A percentile compares a stretch with the other conserved stretches of the same genome.
phyloP scores from a whole-genome alignment of 2,113 vertebrate genomes.

The Vombatus ursinus region DNA sequence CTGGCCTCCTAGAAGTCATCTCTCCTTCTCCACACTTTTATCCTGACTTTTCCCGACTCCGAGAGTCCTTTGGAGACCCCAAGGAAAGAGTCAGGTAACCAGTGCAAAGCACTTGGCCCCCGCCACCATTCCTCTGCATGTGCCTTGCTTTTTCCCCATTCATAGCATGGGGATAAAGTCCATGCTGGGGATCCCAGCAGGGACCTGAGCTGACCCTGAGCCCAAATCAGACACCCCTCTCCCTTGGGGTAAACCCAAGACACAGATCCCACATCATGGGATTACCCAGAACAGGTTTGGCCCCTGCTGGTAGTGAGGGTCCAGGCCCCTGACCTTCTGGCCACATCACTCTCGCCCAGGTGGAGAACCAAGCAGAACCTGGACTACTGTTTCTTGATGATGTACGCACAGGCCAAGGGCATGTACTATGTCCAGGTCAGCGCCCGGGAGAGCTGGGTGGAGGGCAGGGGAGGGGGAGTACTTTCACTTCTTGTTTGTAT shows the following conservation, averaged over 20 bases:
- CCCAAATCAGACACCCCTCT: not conserved
- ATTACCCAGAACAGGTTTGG: not conserved
- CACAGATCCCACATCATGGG: not conserved
- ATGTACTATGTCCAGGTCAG: constrained; percentile 96
- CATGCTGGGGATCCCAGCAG: not conserved
- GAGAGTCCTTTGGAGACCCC: constrained; percentile 95
- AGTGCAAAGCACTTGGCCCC: not conserved
- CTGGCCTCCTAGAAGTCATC: constrained; percentile 94
- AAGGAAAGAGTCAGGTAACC: constrained; percentile 95
- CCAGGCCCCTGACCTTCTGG: not conserved
- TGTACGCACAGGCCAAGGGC: constrained; percentile 98
- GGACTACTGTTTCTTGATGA: constrained; percentile 99
- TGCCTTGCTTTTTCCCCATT: not conserved
- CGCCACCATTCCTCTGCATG: not conserved
- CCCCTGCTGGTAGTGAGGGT: not conserved
- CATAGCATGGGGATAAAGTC: not conserved
- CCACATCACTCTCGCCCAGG: constrained; percentile 80
- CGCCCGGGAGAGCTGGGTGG: not conserved
- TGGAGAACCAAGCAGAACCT: constrained; percentile 99
- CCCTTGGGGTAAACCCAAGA: not conserved
- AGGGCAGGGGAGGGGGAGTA: not conserved
- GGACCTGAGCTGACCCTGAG: not conserved
- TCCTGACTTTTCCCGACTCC: constrained; percentile 93
- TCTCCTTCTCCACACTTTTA: constrained; percentile 96
- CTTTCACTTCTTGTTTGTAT: not conserved